phyloP scores from a whole-genome alignment of 2,113 vertebrate genomes.

The Protomyctophum bolini region DNA sequence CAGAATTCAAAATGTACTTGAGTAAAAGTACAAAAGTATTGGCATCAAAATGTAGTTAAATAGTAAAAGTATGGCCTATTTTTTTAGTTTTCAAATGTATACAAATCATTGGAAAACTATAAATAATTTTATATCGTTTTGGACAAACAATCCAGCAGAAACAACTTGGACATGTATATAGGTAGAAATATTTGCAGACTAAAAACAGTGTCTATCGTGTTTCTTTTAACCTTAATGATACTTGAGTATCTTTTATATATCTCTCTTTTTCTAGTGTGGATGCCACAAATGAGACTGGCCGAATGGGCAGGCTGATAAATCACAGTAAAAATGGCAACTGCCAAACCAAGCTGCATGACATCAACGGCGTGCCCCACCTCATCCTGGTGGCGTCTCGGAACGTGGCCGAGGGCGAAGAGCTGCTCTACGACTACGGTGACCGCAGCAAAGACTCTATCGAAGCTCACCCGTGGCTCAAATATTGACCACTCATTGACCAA shows the following conservation, averaged over 20 bases:
- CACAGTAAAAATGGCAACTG: constrained; percentile 98
- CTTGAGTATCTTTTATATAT: too few relatives aligned
- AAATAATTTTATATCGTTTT: too few relatives aligned
- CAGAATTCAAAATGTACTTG: too few relatives aligned
- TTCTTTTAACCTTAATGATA: background rate
- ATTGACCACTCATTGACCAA: constrained; percentile 65
- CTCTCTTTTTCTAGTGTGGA: constrained; percentile 84
- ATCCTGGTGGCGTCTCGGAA: constrained; percentile 93
- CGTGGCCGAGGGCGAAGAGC: constrained; percentile 91
- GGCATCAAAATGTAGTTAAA: too few relatives aligned
- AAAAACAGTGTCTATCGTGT: background rate
- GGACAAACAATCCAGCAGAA: too few relatives aligned
- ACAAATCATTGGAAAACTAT: too few relatives aligned
- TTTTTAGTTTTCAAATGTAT: too few relatives aligned
- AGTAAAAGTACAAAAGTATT: too few relatives aligned
- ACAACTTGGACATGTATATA: too few relatives aligned
- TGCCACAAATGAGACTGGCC: constrained; percentile 89
- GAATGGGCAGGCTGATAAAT: constrained; percentile 92
- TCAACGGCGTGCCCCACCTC: constrained; percentile 91
- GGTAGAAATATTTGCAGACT: too few relatives aligned
- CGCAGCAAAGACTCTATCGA: constrained; percentile 92
- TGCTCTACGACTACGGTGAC: constrained; percentile 97
- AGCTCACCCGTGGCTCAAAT: constrained; percentile 95
- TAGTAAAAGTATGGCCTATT: too few relatives aligned
- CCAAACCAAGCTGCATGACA: constrained; percentile 95